Conservation (phyloP, 2,888 invertebrate species). For the Spialia ferax region DNA sequence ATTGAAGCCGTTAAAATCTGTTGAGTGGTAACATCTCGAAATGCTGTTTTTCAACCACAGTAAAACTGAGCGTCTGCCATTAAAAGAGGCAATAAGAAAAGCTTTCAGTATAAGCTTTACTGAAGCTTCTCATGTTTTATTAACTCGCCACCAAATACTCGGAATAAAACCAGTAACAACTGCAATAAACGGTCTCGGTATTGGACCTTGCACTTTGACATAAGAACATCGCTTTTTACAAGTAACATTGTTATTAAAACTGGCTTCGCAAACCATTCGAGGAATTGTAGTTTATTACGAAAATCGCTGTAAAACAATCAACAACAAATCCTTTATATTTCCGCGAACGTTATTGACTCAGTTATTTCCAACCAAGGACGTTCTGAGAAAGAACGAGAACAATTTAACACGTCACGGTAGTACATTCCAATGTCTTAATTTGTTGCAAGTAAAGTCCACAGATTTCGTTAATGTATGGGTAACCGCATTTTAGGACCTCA, state of each 20-base stretch:
- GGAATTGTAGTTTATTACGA: conserved; percentile 9
- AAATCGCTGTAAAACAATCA: conserved; percentile 24
- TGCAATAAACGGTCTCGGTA: conserved; percentile 22
- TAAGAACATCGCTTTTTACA: conserved; percentile 11
- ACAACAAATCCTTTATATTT: conserved; percentile 21
- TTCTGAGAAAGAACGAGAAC: conserved; percentile 28
- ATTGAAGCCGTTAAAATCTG: neutral
- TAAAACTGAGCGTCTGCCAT: conserved; percentile 16
- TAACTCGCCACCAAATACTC: conserved; percentile 31
- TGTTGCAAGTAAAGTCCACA: conserved; percentile 48
- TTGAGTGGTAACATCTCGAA: neutral
- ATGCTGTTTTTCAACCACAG: neutral
- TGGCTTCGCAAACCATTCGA: neutral
- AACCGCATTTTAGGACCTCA: conserved; percentile 75
- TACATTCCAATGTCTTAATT: conserved; percentile 57
- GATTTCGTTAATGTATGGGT: conserved; percentile 61
- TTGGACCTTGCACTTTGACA: conserved; percentile 26
- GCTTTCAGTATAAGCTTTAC: conserved; percentile 23
- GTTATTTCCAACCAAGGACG: conserved; percentile 17
- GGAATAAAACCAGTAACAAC: conserved; percentile 33
- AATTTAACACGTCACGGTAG: conserved; percentile 45
- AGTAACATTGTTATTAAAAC: conserved; percentile 23
- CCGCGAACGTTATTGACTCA: conserved; percentile 26
- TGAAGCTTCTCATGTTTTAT: conserved; percentile 32
- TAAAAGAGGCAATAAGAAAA: conserved; percentile 20